Evolutionary conservation across 64 coral and sea anemone species (phyloP).

Genomic region (Montipora foliosa): DNA sequence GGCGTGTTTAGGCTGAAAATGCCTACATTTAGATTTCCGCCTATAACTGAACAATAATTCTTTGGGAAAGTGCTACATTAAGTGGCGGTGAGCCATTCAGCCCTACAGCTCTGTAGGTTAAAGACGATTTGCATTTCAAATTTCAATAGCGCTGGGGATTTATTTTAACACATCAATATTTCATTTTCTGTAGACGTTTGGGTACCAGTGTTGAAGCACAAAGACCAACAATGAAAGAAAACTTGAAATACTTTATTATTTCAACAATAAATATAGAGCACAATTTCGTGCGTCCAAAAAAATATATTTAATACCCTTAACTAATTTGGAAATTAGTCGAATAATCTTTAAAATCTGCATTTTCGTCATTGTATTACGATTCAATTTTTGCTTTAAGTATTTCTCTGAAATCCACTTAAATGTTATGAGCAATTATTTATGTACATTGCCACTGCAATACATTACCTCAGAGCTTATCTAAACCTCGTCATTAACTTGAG

Average conservation of each 20-base stretch:
- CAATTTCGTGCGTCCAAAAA: background rate
- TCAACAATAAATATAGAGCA: background rate
- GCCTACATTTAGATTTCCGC: no score
- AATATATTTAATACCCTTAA: background rate
- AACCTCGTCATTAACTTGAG: background rate
- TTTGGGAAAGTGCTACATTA: no score
- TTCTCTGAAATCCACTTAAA: background rate
- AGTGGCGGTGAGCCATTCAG: no score
- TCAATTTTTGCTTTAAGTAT: background rate
- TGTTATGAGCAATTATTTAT: background rate
- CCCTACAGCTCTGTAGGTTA: no score
- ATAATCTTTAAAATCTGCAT: background rate
- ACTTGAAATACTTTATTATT: constrained; percentile 1
- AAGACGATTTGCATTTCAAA: no score
- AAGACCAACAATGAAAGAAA: background rate
- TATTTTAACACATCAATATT: no score
- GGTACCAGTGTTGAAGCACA: background rate
- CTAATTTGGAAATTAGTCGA: background rate
- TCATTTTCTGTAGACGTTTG: background rate
- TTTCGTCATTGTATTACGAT: background rate
- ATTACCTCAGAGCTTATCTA: background rate
- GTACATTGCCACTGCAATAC: background rate
- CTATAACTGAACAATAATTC: no score
- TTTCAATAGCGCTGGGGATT: no score
- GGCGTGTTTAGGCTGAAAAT: no score